These are phyloP conservation scores for Punctoribates punctum DNA, from an alignment of 2,888 invertebrate species.

Conservation along the genomic window DNA sequence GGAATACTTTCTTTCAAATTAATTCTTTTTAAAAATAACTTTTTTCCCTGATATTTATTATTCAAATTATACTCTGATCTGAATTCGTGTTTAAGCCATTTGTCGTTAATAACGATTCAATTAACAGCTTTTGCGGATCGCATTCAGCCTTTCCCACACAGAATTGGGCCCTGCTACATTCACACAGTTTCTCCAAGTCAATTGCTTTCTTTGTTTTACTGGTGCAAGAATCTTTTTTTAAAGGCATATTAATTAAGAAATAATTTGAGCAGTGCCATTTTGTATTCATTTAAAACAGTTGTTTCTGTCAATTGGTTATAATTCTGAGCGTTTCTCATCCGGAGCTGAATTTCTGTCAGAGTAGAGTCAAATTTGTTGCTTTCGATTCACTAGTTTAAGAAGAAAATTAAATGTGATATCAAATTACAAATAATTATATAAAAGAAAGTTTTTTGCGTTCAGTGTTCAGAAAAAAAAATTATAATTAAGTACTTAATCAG, in stretches of 20 bases:
- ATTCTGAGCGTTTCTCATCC: background rate
- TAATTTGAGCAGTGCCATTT: too few species aligned
- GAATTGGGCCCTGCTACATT: too few species aligned
- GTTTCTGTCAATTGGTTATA: background rate
- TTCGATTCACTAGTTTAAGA: background rate
- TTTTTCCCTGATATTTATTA: too few species aligned
- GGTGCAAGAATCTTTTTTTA: too few species aligned
- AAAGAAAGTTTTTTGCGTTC: background rate
- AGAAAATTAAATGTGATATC: background rate
- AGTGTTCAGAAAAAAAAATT: background rate
- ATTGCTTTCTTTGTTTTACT: too few species aligned
- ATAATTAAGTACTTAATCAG: background rate
- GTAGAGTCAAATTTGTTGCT: background rate
- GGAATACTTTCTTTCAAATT: background rate
- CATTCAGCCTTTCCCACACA: too few species aligned
- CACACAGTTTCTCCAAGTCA: too few species aligned
- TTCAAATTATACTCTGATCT: too few species aligned
- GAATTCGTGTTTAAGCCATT: too few species aligned
- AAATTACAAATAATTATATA: conserved; percentile 10
- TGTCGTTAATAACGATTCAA: too few species aligned
- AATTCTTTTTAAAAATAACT: background rate
- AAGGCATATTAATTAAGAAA: too few species aligned
- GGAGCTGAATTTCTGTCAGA: background rate
- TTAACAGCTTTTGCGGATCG: too few species aligned
- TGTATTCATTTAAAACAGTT: background rate